Conservation (phyloP, 2,888 invertebrate genomes). For the Congeria kusceri region DNA sequence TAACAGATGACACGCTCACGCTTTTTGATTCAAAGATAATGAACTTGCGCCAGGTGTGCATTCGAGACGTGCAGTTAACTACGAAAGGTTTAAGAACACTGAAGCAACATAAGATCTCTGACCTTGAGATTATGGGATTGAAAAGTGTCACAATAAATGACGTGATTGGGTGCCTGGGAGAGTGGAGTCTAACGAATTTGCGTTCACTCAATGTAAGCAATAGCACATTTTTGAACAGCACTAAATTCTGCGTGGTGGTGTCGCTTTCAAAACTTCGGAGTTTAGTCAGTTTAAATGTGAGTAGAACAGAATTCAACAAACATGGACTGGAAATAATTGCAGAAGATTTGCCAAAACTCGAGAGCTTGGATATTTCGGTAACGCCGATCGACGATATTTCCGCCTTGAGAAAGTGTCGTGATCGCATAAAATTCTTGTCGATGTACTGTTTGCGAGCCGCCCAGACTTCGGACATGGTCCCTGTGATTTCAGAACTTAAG, state of each 20-base stretch:
- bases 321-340: slow-evolving; percentile 89
- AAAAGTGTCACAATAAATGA: slow-evolving; percentile 88
- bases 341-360: slow-evolving; percentile 88
- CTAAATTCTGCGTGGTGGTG: slow-evolving; percentile 88
- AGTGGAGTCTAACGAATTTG: slow-evolving; percentile 89
- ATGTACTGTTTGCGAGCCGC: slow-evolving; percentile 88
- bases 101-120: slow-evolving; percentile 88
- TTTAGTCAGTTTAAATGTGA: slow-evolving; percentile 88
- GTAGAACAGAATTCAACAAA: slow-evolving; percentile 90
- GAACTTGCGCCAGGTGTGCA: slow-evolving; percentile 87
- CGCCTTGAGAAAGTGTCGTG: slow-evolving; percentile 87
- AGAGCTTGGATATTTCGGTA: slow-evolving; percentile 89
- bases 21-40: slow-evolving; percentile 88
- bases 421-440: slow-evolving; percentile 88
- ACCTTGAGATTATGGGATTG: slow-evolving; percentile 88
- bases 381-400: slow-evolving; percentile 89
- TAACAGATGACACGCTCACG: slow-evolving; percentile 88
- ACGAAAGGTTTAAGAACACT: slow-evolving; percentile 88
- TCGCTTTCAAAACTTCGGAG: slow-evolving; percentile 88
- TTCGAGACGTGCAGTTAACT: slow-evolving; percentile 88
- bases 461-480: slow-evolving; percentile 84
- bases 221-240: slow-evolving; percentile 88
- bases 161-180: slow-evolving; percentile 89
- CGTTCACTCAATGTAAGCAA: slow-evolving; percentile 88
- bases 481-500: slow-evolving; percentile 87